Percentiles rank a stretch among this genome's conserved stretches.
Evolutionary conservation across 53 echinoderm and acorn worm species (phyloP).

Genomic region (Holothuria scabra): DNA sequence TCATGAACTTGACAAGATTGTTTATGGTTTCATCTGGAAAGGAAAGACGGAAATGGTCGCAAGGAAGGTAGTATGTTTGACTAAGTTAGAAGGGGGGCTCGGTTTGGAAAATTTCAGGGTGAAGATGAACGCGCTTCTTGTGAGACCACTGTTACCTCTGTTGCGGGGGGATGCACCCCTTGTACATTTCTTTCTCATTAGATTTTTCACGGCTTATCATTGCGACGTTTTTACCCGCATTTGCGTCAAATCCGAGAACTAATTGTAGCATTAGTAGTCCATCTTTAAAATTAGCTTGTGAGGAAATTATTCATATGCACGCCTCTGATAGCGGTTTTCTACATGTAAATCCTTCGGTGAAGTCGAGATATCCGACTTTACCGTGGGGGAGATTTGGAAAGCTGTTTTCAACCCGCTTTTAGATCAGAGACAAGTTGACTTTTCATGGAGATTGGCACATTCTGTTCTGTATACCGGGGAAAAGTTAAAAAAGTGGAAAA

Average conservation of each 20-base stretch:
- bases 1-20: too few relatives aligned
- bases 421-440: too few relatives aligned
- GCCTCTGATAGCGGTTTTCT: too few relatives aligned
- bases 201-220: constrained; percentile 38
- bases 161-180: neutral
- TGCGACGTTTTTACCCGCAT: neutral
- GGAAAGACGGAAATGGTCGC: constrained; percentile 37
- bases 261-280: constrained; percentile 13
- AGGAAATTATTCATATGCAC: too few relatives aligned
- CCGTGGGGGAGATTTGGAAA: too few relatives aligned
- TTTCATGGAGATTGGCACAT: too few relatives aligned
- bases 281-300: neutral
- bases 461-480: too few relatives aligned
- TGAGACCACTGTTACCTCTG: neutral
- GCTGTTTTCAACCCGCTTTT: too few relatives aligned
- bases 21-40: too few relatives aligned
- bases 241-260: constrained; percentile 33
- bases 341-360: too few relatives aligned
- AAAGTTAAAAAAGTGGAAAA: too few relatives aligned
- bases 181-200: constrained; percentile 4
- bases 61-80: constrained; percentile 7
- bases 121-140: constrained; percentile 13
- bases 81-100: constrained; percentile 22
- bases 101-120: neutral
- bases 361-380: too few relatives aligned